Base-by-base conservation (phyloP, 2,797 vertebrate genomes). In the Clangula hyemalis region DNA sequence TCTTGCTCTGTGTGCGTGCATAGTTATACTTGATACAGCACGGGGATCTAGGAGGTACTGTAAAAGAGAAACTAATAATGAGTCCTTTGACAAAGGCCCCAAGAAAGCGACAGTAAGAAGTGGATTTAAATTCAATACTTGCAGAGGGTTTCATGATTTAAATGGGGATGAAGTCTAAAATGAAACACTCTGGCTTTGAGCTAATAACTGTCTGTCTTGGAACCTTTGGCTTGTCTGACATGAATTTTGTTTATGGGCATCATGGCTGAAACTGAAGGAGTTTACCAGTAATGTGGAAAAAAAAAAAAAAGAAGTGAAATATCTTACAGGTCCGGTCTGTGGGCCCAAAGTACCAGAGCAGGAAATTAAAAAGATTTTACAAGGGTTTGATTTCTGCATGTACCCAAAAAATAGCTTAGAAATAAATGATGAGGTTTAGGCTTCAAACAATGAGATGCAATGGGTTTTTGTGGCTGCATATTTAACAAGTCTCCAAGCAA, bases 361-460 rank as follows among this genome's bases (percentile, higher is more conserved):
- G 96, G 96, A 96, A 95, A 96, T 94, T 87, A 94, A 97, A 94
- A 86, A 78, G 39, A 95, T 93, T 95, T 97, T 94, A 92, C 79
- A 92, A 88, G 89, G 60, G 17, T 72, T 95, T 96, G 68, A 95
- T 91, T 95, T 94, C 83, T 94, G 34, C 45, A 13, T 70, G 30
- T 90, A 85, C 84, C 72, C 49, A 89, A 77, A 94, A 92, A 82
- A 57, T 57, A 56, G 65, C 80, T 93, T 90, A 85, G 93, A 92
- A 89, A 92, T 53, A 82, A 85, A 93, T 64, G 45, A 62, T 54
- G 83, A 69, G 81, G 45, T 69, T 95, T 79, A 78, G 72, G 57
- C 84, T 87, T 92, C 81, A 92, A 85, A 90, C 61, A 89, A 13
- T 49, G 85, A 87, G 75, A 89, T 84, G 72, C 70, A 86, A 6